Evolutionary conservation across 2,888 invertebrate genomes (phyloP), one percentile per base, ranked within the genome.

Genomic region (Eupeodes latifasciatus): DNA sequence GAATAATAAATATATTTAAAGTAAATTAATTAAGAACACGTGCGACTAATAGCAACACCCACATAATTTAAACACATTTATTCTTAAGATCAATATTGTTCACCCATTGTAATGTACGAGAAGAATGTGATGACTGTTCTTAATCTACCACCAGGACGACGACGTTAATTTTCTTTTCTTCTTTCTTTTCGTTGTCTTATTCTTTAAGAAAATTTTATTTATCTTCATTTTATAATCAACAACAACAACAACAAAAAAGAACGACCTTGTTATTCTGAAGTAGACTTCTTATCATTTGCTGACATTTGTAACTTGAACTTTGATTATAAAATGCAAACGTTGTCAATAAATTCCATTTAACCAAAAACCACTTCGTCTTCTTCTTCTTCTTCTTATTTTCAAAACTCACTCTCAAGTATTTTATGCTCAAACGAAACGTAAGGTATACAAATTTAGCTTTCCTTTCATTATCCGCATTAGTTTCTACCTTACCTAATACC

Each of bases 291-390:
- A 64, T 67, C 74, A 14, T 47, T 40, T 75, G 59, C 49, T 49
- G 40, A 55, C 40, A 67, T 74, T 47, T 16, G 47, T n/a, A 55
- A 16, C 36, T 10, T 55, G 64, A 80, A 80, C 80, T 55, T 40
- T 62, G 67, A 69, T 81, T 69, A 67, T 81, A 69, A 81, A 81
- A 69, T 69, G 57, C 82, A 82, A 71, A 64, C 55, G 34, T 27
- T 49, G 55, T 36, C 10, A 77, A 64, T 77, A 62, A 69, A 62
- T 61, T 61, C 34, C 27, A 59, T 69, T 53, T 69, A 10, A 34
- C 53, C 53, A 19, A 11, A 51, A 40, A 40, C 62, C 40, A 34
- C 59, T 53, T 51, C 59, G 5, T 40, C 5, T 40, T 40, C 40
- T 40, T 9, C 27, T 27, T 27, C 27, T 27, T 27, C 27, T 27